Evolutionary conservation across 2,113 vertebrate genomes (phyloP), one percentile per base, ranked within the genome.

Genomic region (Sterrhoptilus dennistouni): DNA sequence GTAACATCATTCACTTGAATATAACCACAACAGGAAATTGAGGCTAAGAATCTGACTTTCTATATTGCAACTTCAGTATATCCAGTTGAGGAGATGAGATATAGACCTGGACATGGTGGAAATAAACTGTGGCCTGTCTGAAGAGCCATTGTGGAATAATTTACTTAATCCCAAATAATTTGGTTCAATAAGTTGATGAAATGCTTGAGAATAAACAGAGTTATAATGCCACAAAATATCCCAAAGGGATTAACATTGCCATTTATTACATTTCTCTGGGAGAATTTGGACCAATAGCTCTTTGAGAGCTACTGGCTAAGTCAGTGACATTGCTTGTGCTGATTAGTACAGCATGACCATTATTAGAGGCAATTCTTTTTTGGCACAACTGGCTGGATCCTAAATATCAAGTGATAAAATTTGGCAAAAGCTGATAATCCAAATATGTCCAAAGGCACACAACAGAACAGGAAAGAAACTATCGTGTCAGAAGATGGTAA

Each of bases 401-500:
- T 95, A 76, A 92, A 86, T 70, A 54, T 79, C 57, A 91, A 36
- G 69, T 75, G 64, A 79, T 52, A 33, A 56, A 87, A 91, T 87
- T 8, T 49, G 12, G 27, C 18, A 70, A 81, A 63, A 71, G 49
- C 6, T 35, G n/a, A 12, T 61, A 72, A 59, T 11, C 61, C 2
- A 8, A 87, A 57, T 29, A 2, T 59, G 83, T 93, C n/a, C 59
- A 70, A 89, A 76, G 56, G 53, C 28, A 64, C 4, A 24, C n/a
- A 72, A 28, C 4, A 4, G 3, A 31, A 38, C 9, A 12, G 31
- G 44, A 64, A 54, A 59, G 23, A 50, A 84, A 28, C 11, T 21
- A 8, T 72, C 31, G 12, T 36, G 31, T 68, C 27, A 64, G 65
- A 71, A 82, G 33, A 33, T 5, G 16, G 40, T 95, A 70, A 70